Evolutionary conservation across 2,888 invertebrate species (phyloP).

Genomic region (Drosophila nigritarsus): DNA sequence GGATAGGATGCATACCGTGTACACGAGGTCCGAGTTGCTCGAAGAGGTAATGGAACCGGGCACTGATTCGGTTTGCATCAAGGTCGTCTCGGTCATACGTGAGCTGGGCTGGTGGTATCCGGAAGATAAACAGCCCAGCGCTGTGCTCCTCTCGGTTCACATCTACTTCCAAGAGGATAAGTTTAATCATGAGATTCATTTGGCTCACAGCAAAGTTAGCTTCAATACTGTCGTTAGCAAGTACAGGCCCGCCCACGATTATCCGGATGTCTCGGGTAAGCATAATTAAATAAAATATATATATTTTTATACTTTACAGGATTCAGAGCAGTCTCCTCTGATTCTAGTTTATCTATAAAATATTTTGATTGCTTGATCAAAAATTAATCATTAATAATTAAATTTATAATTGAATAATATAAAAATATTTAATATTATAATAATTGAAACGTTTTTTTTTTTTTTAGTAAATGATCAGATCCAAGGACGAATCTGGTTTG

Average conservation of each 20-base stretch:
- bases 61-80: conserved; percentile 32
- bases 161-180: not conserved
- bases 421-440: too few relatives aligned
- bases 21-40: conserved; percentile 23
- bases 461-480: not conserved
- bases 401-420: too few relatives aligned
- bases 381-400: too few relatives aligned
- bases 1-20: conserved; percentile 49
- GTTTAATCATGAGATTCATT: not conserved
- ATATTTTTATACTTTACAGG: too few relatives aligned
- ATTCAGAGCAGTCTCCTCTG: too few relatives aligned
- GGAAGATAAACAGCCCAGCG: conserved; percentile 54
- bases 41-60: conserved; percentile 23
- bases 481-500: not conserved
- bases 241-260: conserved; percentile 15
- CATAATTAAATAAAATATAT: too few relatives aligned
- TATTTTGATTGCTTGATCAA: too few relatives aligned
- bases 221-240: conserved; percentile 26
- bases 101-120: conserved; percentile 67
- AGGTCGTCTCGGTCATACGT: conserved; percentile 46
- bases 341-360: too few relatives aligned
- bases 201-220: conserved; percentile 1
- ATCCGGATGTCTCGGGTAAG: not conserved
- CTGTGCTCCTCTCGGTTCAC: conserved; percentile 47
- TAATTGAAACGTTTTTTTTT: too few relatives aligned